Conservation (phyloP, 2,888 invertebrate species). For the Tiphia femorata region DNA sequence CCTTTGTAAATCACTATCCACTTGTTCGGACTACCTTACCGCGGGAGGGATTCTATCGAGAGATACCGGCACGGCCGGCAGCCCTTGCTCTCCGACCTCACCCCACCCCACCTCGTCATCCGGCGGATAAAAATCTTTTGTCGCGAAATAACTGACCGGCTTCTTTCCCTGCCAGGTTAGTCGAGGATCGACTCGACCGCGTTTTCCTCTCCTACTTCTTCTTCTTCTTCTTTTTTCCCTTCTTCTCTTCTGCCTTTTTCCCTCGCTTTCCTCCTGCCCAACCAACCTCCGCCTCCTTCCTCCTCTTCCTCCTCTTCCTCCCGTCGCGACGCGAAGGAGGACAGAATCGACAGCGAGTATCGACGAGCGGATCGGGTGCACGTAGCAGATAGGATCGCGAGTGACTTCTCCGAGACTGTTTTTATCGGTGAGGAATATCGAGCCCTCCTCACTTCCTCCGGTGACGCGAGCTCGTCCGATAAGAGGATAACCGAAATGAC, state of each 20-base stretch:
- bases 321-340: conserved; percentile 6
- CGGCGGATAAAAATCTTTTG: conserved; percentile 31
- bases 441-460: neutral
- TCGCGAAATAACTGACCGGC: conserved; percentile 36
- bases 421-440: conserved; percentile 32
- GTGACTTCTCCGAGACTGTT: conserved; percentile 11
- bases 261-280: neutral
- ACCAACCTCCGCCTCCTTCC: neutral
- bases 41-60: neutral
- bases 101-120: neutral
- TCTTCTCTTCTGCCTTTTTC: conserved; percentile 12
- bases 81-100: neutral
- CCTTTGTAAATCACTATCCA: conserved; percentile 15
- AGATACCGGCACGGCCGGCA: no score
- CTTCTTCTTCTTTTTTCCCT: neutral
- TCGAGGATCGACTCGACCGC: conserved; percentile 16
- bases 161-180: conserved; percentile 16
- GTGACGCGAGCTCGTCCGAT: neutral
- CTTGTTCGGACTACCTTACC: conserved; percentile 1
- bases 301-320: neutral
- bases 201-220: neutral
- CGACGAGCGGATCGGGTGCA: conserved; percentile 23
- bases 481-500: neutral
- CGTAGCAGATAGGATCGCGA: conserved; percentile 23
- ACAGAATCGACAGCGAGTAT: conserved; percentile 25